These are phyloP conservation scores for Dicranocentrus wangi DNA, from an alignment of 2,888 invertebrate species.

Conservation along the genomic window DNA sequence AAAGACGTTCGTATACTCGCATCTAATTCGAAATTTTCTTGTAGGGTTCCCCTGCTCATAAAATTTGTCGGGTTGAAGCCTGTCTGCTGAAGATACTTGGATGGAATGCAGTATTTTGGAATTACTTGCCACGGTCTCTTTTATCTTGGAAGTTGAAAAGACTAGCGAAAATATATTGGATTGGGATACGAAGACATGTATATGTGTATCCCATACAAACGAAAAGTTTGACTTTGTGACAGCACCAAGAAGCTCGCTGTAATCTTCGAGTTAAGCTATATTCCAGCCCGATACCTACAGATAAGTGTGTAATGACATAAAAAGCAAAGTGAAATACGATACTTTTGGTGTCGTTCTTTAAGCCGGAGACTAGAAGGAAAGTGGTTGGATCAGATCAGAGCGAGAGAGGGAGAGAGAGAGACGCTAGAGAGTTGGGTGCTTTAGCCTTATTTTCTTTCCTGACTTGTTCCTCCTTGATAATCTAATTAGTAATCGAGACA, in stretches of 20 bases:
- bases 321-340: slow-evolving; percentile 6
- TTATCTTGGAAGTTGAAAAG: too few relatives aligned
- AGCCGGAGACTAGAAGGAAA: neutral
- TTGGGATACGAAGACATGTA: slow-evolving; percentile 10
- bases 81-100: neutral
- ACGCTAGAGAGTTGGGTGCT: neutral
- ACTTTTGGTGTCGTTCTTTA: slow-evolving; percentile 15
- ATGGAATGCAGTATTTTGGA: neutral
- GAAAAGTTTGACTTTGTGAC: slow-evolving; percentile 30
- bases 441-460: neutral
- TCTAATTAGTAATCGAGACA: slow-evolving; percentile 62
- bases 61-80: neutral
- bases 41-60: neutral
- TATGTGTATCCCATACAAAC: neutral
- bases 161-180: neutral
- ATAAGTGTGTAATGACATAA: neutral
- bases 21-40: slow-evolving; percentile 30
- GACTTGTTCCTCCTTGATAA: slow-evolving; percentile 29
- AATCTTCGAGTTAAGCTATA: slow-evolving; percentile 20
- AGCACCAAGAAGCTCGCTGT: slow-evolving; percentile 15
- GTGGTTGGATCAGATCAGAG: slow-evolving; percentile 15
- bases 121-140: neutral
- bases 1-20: too few relatives aligned
- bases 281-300: neutral
- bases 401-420: too few relatives aligned